Percentiles rank a stretch among this genome's conserved stretches.
phyloP scores from a whole-genome alignment of 2,888 invertebrate genomes.

The Lasioglossum lativentre region DNA sequence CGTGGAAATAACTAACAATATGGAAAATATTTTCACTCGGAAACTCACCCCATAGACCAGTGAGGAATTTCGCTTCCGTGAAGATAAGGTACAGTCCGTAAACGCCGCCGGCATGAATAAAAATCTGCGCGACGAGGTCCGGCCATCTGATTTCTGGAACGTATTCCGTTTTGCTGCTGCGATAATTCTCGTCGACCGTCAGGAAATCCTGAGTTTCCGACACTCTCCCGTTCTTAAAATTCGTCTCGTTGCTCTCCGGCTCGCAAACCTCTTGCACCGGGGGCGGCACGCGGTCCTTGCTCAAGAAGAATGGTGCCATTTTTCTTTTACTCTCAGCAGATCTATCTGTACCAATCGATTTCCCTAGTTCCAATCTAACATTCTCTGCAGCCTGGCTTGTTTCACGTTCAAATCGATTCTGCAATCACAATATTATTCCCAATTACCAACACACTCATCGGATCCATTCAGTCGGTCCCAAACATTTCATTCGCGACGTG shows the following conservation, averaged over 20 bases:
- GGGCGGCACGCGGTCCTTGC: constrained; percentile 60
- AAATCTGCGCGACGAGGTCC: constrained; percentile 89
- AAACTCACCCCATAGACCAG: constrained; percentile 90
- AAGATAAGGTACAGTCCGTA: constrained; percentile 90
- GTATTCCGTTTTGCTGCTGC: constrained; percentile 82
- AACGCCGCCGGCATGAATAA: constrained; percentile 89
- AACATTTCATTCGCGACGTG: too few relatives aligned
- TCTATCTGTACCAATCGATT: not conserved
- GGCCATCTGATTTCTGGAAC: constrained; percentile 90
- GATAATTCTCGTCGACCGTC: constrained; percentile 30
- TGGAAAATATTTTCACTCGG: not conserved
- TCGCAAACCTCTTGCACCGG: constrained; percentile 30
- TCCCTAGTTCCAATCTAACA: not conserved
- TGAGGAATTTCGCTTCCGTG: constrained; percentile 87
- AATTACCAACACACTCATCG: not conserved
- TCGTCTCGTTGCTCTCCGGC: not conserved
- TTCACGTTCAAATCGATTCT: not conserved
- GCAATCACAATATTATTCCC: not conserved
- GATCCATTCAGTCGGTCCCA: not conserved
- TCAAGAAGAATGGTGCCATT: constrained; percentile 66
- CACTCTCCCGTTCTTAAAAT: constrained; percentile 15
- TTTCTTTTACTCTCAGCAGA: not conserved
- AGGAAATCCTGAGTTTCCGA: constrained; percentile 32
- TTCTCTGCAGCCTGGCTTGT: too few relatives aligned
- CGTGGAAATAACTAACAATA: too few relatives aligned